phyloP scores from a whole-genome alignment of 2,888 invertebrate genomes.

The Drosophila setosimentum region DNA sequence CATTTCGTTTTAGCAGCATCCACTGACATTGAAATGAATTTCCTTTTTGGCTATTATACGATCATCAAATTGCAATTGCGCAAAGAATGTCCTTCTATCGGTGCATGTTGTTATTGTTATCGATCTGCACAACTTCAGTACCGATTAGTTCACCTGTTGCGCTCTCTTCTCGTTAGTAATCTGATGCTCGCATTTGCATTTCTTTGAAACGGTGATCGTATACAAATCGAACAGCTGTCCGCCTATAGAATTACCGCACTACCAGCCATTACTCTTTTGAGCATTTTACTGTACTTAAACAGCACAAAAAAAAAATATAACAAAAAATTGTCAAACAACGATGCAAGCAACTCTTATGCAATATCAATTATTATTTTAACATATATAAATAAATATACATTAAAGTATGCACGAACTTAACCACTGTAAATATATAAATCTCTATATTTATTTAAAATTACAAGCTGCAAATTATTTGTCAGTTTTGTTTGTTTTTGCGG shows the following conservation, averaged over 20 bases:
- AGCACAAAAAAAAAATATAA: conserved; percentile 14
- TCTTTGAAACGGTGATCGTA: conserved; percentile 22
- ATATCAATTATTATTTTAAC: conserved; percentile 26
- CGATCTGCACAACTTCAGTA: conserved; percentile 38
- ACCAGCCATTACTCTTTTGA: conserved; percentile 16
- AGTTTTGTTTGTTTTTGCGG: conserved; percentile 16
- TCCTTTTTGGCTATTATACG: conserved; percentile 43
- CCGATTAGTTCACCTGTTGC: conserved; percentile 52
- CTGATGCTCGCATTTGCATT: conserved; percentile 35
- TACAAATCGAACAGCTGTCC: conserved; percentile 38
- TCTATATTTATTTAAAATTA: conserved; percentile 19
- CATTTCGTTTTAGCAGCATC: conserved; percentile 48
- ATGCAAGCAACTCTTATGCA: conserved; percentile 52
- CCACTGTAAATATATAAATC: background rate
- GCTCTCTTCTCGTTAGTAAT: conserved; percentile 18
- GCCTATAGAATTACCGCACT: conserved; percentile 38
- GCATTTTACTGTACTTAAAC: conserved; percentile 36
- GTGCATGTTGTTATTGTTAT: conserved; percentile 19
- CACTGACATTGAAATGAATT: conserved; percentile 46
- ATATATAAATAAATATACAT: background rate
- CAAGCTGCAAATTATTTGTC: conserved; percentile 32
- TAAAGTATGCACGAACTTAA: background rate
- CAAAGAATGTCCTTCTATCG: conserved; percentile 19
- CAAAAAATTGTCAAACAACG: conserved; percentile 10
- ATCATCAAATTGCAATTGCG: conserved; percentile 7